Evolutionary conservation across 2,113 vertebrate species (phyloP).

Genomic region (Crotalus tigris): DNA sequence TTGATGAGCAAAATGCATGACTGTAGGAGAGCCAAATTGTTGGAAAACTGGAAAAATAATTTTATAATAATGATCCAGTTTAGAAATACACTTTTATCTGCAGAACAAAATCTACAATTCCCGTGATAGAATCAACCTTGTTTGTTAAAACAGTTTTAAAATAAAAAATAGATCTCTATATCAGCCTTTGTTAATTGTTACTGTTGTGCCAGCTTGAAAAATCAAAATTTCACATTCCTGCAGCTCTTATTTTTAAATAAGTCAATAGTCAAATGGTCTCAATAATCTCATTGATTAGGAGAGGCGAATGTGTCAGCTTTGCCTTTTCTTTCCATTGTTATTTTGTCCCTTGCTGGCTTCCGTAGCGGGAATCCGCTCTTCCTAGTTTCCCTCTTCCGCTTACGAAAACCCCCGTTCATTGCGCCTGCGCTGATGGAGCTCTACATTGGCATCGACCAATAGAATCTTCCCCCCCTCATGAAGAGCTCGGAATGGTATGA

Average conservation of each 20-base stretch:
- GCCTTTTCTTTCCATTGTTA: fast-evolving
- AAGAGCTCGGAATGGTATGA: not conserved
- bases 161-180: not conserved
- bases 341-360: not conserved
- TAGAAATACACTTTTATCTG: not conserved
- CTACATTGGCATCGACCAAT: not conserved
- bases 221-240: not conserved
- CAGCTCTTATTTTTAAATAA: not conserved
- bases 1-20: not conserved
- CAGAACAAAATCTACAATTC: not conserved
- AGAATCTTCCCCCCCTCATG: not conserved
- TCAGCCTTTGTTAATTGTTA: not conserved
- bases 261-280: not conserved
- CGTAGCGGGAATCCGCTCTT: not conserved
- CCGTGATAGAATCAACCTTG: not conserved
- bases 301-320: not conserved
- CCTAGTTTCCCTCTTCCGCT: not conserved
- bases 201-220: not conserved
- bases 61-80: not conserved
- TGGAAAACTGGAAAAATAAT: not conserved
- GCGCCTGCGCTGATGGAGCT: not conserved
- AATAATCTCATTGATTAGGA: too few relatives aligned
- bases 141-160: not conserved
- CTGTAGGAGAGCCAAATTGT: not conserved
- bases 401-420: not conserved